Evolutionary conservation across 1,140 invertebrate genomes (phyloP).

Genomic region (Ceratoteleas bidentatus): DNA sequence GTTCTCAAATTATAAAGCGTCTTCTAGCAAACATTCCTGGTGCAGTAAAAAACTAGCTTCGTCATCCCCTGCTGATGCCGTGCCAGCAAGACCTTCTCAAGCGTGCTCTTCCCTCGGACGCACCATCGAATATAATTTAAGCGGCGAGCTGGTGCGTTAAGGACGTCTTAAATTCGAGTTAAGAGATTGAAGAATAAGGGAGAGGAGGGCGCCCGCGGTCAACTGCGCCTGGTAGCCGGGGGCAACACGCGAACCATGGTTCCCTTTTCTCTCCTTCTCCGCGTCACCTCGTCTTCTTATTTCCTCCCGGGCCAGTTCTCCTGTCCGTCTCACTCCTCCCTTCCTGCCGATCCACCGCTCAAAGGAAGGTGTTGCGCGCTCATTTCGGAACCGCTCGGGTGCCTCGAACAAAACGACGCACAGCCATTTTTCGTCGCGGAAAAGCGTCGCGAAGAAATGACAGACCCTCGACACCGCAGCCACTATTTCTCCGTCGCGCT

Average conservation of each 20-base stretch:
- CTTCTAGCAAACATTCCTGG: background rate
- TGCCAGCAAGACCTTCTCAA: background rate
- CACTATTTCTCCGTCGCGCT: conserved; percentile 36
- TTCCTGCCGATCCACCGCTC: conserved; percentile 27
- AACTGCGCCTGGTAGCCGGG: conserved; percentile 71
- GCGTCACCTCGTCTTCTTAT: conserved; percentile 53
- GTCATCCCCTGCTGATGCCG: conserved; percentile 1
- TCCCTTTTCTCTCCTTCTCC: conserved; percentile 65
- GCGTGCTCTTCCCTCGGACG: conserved; percentile 8
- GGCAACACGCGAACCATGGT: conserved; percentile 72
- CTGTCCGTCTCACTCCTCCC: conserved; percentile 51
- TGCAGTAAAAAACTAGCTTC: background rate
- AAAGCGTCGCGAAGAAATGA: conserved; percentile 43
- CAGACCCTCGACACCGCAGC: conserved; percentile 30
- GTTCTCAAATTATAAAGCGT: background rate
- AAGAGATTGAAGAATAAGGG: conserved; percentile 59
- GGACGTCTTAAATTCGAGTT: conserved; percentile 54
- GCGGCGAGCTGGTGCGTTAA: conserved; percentile 23
- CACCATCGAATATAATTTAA: conserved; percentile 29
- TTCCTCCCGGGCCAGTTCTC: conserved; percentile 43
- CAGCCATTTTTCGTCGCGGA: conserved; percentile 18
- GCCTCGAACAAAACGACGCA: conserved; percentile 9
- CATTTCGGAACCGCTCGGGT: conserved; percentile 27
- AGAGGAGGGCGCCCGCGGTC: conserved; percentile 69
- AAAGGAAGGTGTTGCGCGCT: conserved; percentile 47